Conservation (phyloP, 2,113 vertebrate genomes). For the Rhegmatorhina hoffmannsi region DNA sequence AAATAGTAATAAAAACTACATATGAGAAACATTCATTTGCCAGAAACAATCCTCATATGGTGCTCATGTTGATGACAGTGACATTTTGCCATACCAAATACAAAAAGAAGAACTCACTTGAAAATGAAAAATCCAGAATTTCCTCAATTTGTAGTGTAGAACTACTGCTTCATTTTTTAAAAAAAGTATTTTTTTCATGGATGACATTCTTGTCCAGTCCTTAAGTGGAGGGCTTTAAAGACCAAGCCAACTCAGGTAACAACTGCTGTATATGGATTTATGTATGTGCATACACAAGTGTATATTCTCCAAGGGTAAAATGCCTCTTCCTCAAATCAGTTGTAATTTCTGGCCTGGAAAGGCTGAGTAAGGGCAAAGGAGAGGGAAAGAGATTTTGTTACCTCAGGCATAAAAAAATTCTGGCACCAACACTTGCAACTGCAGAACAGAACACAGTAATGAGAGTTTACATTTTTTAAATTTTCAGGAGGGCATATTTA, state of each 20-base stretch:
- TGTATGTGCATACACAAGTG: not conserved
- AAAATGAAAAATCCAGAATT: not conserved
- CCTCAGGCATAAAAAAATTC: constrained; percentile 32
- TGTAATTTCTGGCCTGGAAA: not conserved
- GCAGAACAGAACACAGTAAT: constrained; percentile 4
- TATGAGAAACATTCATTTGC: not conserved
- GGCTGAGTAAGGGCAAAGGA: constrained; percentile 34
- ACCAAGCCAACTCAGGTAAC: not conserved
- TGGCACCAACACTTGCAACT: constrained; percentile 29
- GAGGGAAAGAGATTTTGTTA: constrained; percentile 56
- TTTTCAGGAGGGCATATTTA: constrained; percentile 52
- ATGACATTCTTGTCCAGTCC: not conserved
- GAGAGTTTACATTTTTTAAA: constrained; percentile 58
- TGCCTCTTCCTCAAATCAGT: not conserved
- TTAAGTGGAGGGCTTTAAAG: not conserved
- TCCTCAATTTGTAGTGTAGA: not conserved
- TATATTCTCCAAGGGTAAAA: not conserved
- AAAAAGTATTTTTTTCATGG: not conserved
- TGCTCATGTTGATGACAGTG: not conserved
- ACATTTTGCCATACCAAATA: not conserved
- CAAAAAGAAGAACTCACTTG: not conserved
- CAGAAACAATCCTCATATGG: not conserved
- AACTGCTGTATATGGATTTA: not conserved
- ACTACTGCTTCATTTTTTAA: not conserved
- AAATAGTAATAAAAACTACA: not conserved